A percentile compares a stretch with the other conserved stretches of the same genome.
These are phyloP conservation scores for Drosophila tripunctata DNA, from an alignment of 2,888 invertebrate species.

Conservation along the genomic window DNA sequence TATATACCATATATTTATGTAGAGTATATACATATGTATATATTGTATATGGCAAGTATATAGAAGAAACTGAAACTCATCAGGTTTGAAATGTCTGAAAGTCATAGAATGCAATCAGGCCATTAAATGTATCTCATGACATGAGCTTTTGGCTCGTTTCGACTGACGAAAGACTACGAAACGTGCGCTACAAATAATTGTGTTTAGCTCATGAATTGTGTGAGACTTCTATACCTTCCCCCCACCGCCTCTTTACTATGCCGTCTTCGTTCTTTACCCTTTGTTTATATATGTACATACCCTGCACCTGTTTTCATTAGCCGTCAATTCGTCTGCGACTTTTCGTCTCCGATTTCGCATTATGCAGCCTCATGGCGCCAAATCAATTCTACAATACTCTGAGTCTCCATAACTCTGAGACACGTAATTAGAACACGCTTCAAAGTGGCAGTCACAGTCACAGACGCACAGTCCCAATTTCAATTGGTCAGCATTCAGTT, in stretches of 20 bases:
- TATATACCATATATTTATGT: background rate
- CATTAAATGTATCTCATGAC: slow-evolving; percentile 57
- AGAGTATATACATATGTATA: background rate
- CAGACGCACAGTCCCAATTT: background rate
- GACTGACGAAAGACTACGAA: slow-evolving; percentile 40
- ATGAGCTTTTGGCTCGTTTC: slow-evolving; percentile 15
- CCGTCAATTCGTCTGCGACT: slow-evolving; percentile 15
- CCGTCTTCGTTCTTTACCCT: too few relatives aligned
- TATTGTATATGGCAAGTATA: background rate
- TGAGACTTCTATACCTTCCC: background rate
- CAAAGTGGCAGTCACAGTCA: background rate
- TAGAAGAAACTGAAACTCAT: slow-evolving; percentile 31
- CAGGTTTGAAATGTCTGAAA: slow-evolving; percentile 30
- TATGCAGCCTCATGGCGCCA: slow-evolving; percentile 66
- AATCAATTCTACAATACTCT: background rate
- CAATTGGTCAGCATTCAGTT: slow-evolving; percentile 10
- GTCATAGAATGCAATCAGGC: slow-evolving; percentile 63
- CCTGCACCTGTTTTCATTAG: slow-evolving; percentile 8
- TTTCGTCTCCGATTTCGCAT: slow-evolving; percentile 50
- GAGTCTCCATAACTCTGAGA: slow-evolving; percentile 4
- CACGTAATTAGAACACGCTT: slow-evolving; percentile 52
- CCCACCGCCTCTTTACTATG: background rate
- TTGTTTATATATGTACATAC: background rate
- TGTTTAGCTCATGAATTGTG: slow-evolving; percentile 1
- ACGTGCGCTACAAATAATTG: slow-evolving; percentile 38